Evolutionary conservation across 2,888 invertebrate species (phyloP).

Genomic region (Mycogona germanica): DNA sequence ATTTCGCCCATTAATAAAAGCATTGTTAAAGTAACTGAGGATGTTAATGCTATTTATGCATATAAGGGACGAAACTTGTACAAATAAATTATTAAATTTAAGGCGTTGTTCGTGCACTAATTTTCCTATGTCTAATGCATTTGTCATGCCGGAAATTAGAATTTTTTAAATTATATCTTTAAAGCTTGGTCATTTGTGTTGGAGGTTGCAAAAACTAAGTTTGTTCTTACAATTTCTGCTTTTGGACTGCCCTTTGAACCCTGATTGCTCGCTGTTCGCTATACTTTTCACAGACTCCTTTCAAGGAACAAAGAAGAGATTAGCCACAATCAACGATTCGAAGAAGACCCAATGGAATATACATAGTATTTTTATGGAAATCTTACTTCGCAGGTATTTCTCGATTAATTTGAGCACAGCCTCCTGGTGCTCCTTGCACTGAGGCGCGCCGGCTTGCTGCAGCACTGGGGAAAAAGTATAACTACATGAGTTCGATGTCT

Average conservation of each 20-base stretch:
- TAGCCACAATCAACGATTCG: no score
- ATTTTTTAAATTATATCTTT: no score
- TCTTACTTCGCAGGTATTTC: constrained; percentile 53
- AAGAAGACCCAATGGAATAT: background rate
- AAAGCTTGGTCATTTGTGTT: no score
- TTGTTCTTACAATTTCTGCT: constrained; percentile 54
- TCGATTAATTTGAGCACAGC: constrained; percentile 61
- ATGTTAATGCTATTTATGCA: no score
- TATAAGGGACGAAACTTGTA: no score
- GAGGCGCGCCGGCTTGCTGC: constrained; percentile 34
- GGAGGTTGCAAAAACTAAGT: no score
- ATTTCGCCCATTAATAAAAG: background rate
- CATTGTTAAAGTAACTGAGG: no score
- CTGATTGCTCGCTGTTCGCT: constrained; percentile 77
- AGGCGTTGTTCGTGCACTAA: no score
- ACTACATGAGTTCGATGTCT: background rate
- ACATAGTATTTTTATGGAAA: background rate
- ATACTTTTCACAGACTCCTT: constrained; percentile 69
- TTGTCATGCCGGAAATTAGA: no score
- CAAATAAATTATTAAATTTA: no score
- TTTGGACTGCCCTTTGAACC: constrained; percentile 71
- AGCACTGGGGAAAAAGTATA: constrained; percentile 25
- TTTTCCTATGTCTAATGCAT: no score
- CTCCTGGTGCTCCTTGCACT: constrained; percentile 63
- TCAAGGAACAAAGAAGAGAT: constrained; percentile 19